These are phyloP conservation scores for Beris chalybata DNA, from an alignment of 2,888 invertebrate genomes.

Conservation along the genomic window DNA sequence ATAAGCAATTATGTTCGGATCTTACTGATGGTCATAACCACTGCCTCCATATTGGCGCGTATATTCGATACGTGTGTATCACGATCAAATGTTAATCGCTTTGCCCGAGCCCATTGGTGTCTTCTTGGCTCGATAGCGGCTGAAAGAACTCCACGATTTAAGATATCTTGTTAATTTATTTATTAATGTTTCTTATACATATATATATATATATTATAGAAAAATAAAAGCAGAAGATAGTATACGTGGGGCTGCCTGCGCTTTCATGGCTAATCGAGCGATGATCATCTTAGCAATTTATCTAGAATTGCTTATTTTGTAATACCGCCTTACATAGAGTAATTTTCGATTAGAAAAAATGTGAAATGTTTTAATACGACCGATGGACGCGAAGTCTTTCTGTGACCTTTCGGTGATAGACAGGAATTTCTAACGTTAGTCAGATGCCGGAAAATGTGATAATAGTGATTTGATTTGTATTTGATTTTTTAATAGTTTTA, in stretches of 20 bases:
- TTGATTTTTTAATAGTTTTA: no score
- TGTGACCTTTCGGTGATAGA: no score
- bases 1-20: slow-evolving; percentile 35
- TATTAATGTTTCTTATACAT: no score
- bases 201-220: no score
- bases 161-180: not conserved
- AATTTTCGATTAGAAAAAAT: no score
- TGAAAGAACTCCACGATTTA: not conserved
- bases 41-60: not conserved
- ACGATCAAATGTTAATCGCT: slow-evolving; percentile 2
- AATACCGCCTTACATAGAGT: no score
- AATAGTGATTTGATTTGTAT: no score
- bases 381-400: no score
- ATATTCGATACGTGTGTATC: not conserved
- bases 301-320: slow-evolving; percentile 15
- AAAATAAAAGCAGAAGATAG: slow-evolving; percentile 5
- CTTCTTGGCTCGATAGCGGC: not conserved
- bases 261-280: slow-evolving; percentile 9
- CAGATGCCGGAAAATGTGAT: no score
- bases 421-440: no score
- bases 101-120: not conserved
- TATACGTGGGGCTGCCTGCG: not conserved
- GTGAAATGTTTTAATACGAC: no score
- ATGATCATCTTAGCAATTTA: slow-evolving; percentile 21
- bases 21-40: not conserved